Base-by-base conservation (phyloP, 2,113 vertebrate genomes). In the Natator depressus region DNA sequence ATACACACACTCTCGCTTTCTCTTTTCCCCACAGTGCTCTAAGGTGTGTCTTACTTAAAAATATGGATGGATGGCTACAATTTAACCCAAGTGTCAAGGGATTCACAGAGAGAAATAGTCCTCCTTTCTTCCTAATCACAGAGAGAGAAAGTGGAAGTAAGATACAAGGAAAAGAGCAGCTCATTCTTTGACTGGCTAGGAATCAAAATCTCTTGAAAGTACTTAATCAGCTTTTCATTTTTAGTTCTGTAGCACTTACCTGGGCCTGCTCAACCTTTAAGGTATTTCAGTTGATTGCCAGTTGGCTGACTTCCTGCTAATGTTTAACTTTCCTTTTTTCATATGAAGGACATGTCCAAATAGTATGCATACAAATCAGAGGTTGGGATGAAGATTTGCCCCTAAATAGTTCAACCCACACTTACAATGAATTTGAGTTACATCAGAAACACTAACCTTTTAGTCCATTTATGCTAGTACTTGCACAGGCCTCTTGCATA, bases 141-240 rank as follows among this genome's bases (percentile, higher is more conserved):
- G 72, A 55, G 42, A 69, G 31, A 65, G 29, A 31, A 82, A 69
- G 31, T n/a, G 62, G 62, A 49, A 29, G 10, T 0, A 16, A 29
- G 4, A 0, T 0, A 0, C 3, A 57, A 24, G 29, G 42, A 9
- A 59, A 89, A 85, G 14, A 69, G 0, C 3, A n/a, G 2, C 76
- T 46, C 29, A 54, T 38, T 42, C 5, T 75, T 89, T 76, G n/a
- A 19, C n/a, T 5, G 38, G 38, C 72, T 46, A 46, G 22, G 42
- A 25, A 76, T 24, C 31, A 85, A 57, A 50, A 82, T 89, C 38
- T 31, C 5, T 42, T 51, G 57, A 27, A 38, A 5, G 17, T 51
- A 1, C 12, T 57, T 31, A 83, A 49, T 62, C 55, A 89, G 85
- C 53, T 95, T 25, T 80, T 46, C 54, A 53, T 49, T 93, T 65